A percentile compares a stretch with the other conserved stretches of the same genome.
These are phyloP conservation scores for Mellilla xanthometata DNA, from an alignment of 2,888 invertebrate genomes.

Conservation along the genomic window DNA sequence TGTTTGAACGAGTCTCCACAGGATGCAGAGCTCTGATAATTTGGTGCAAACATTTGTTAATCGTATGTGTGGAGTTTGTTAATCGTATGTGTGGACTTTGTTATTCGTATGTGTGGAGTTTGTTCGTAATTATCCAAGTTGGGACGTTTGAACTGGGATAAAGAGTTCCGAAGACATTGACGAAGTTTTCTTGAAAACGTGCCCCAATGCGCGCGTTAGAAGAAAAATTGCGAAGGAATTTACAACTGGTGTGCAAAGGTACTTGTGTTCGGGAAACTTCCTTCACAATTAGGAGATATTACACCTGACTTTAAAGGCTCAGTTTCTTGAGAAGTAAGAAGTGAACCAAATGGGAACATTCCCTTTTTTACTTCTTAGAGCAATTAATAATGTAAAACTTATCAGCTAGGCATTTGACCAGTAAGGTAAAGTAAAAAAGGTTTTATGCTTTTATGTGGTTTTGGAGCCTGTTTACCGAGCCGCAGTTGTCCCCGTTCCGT, in stretches of 20 bases:
- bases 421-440: too few relatives aligned
- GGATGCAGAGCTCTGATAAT: conserved; percentile 45
- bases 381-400: too few relatives aligned
- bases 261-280: too few relatives aligned
- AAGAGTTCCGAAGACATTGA: conserved; percentile 5
- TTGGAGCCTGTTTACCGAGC: too few relatives aligned
- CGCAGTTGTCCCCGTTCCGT: too few relatives aligned
- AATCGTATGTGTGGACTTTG: conserved; percentile 35
- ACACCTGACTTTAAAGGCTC: background rate
- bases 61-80: conserved; percentile 21
- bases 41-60: conserved; percentile 45
- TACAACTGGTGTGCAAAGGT: background rate
- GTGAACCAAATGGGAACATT: too few relatives aligned
- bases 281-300: too few relatives aligned
- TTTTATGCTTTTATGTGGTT: too few relatives aligned
- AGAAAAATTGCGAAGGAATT: background rate
- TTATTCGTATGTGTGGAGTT: conserved; percentile 23
- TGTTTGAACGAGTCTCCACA: conserved; percentile 45
- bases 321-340: too few relatives aligned
- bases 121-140: conserved; percentile 21
- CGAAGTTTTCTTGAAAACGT: conserved; percentile 7
- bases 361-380: too few relatives aligned
- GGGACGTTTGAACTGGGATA: conserved; percentile 8
- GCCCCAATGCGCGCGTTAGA: conserved; percentile 3
- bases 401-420: too few relatives aligned